Evolutionary conservation across 1,140 invertebrate species (phyloP), one percentile per base, ranked within the genome.

Genomic region (Galendromus occidentalis): DNA sequence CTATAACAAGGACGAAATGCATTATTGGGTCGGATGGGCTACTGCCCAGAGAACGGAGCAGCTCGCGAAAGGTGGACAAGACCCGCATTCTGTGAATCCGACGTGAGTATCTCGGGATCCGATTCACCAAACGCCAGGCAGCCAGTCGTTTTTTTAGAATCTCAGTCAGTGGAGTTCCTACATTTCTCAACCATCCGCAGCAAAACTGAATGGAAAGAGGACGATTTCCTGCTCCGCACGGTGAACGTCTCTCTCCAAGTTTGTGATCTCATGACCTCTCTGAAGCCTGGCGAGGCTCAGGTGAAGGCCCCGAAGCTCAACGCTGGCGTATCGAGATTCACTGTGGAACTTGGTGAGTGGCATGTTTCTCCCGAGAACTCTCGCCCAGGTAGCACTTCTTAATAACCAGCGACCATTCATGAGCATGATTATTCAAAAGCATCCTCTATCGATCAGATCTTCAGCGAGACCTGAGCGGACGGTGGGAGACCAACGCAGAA

Each of bases 1-100:
- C 45, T 67, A 64, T 63, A 41, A 65, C n/a, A 39, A 66, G n/a
- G 66, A 67, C 20, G 20, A 39, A 44, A 68, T 59, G 66, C 44
- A 66, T 29, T 64, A 68, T 7, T 65, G 65, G 66, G 20, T 65
- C 18, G 66, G 65, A 25, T 30, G 41, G 33, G 12, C 39, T 12
- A 42, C 17, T 14, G 39, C 47, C 18, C 17, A 17, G 14, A 18
- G 28, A 18, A 14, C 42, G 12, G 42, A 67, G n/a, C 14, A 29
- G 7, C 14, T 66, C 1, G 12, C 63, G 12, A 64, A 47, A 33
- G 33, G 45, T n/a, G 28, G 64, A 9, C 42, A n/a, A 12, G 65
- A 67, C 39, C 55, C 65, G 25, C 14, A 20, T 28, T 22, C 42
- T 14, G 30, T 22, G n/a, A 29, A 66, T 25, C 65, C 66, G 44